These are phyloP conservation scores for Camponotus fellah DNA, from an alignment of 2,888 invertebrate genomes.

Conservation along the genomic window DNA sequence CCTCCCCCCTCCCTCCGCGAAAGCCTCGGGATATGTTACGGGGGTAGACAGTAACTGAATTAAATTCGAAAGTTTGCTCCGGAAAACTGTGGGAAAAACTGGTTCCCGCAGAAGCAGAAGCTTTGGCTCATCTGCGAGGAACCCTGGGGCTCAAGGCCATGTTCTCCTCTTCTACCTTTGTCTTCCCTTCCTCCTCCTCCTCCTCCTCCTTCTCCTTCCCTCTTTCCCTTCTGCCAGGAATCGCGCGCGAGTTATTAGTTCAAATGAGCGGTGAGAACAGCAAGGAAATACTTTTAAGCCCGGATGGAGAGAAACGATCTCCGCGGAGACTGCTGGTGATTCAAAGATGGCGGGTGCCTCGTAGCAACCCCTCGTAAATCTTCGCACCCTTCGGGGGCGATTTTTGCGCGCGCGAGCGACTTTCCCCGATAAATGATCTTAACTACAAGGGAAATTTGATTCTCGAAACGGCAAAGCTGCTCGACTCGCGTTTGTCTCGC, in stretches of 20 bases:
- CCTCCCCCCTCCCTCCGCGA: background rate
- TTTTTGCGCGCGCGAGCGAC: conserved; percentile 6
- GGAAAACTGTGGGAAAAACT: conserved; percentile 44
- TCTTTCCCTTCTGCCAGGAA: background rate
- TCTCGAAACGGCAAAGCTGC: background rate
- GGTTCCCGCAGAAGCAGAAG: background rate
- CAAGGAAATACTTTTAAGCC: conserved; percentile 64
- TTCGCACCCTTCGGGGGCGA: background rate
- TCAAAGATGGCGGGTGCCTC: conserved; percentile 27
- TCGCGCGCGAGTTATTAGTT: conserved; percentile 56
- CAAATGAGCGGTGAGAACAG: conserved; percentile 63
- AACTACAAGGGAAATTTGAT: conserved; percentile 1
- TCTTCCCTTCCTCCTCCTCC: background rate
- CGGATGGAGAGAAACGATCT: conserved; percentile 50
- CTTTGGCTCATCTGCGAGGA: conserved; percentile 26
- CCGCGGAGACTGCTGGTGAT: conserved; percentile 42
- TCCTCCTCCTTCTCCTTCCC: too few relatives aligned
- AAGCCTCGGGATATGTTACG: conserved; percentile 36
- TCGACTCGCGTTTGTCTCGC: background rate
- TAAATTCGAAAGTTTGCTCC: conserved; percentile 59
- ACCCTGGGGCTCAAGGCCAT: conserved; percentile 34
- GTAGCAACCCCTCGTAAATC: conserved; percentile 36
- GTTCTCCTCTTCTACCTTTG: background rate
- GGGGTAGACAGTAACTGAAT: conserved; percentile 55
- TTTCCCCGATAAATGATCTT: background rate